Percentiles rank a stretch among this genome's conserved stretches.
Evolutionary conservation across 2,888 invertebrate species (phyloP).

Genomic region (Cyclophora albipunctata): DNA sequence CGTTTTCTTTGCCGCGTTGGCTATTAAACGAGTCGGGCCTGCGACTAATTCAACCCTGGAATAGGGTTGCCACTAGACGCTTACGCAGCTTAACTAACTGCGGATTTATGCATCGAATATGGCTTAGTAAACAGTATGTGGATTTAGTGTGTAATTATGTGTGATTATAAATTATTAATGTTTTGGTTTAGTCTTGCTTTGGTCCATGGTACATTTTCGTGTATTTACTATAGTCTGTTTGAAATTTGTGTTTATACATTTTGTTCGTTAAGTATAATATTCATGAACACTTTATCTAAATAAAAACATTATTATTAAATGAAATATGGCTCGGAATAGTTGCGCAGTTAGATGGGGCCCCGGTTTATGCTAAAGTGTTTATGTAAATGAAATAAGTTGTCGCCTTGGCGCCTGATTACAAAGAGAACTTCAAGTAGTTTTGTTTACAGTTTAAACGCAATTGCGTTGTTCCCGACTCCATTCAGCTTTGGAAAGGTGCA

Average conservation of each 20-base stretch:
- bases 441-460: constrained; percentile 56
- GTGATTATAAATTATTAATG: constrained; percentile 1
- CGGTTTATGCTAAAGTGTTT: constrained; percentile 54
- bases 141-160: neutral
- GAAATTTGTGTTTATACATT: neutral
- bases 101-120: constrained; percentile 38
- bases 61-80: constrained; percentile 21
- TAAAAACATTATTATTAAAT: no score
- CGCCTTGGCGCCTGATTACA: constrained; percentile 60
- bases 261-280: neutral
- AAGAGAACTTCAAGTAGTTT: constrained; percentile 56
- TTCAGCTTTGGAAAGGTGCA: constrained; percentile 36
- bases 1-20: constrained; percentile 47
- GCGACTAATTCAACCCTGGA: constrained; percentile 43
- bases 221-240: neutral
- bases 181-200: neutral
- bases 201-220: neutral
- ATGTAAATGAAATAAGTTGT: constrained; percentile 65
- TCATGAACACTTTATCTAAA: no score
- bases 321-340: constrained; percentile 11
- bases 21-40: constrained; percentile 45
- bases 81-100: constrained; percentile 42
- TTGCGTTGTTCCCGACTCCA: constrained; percentile 44
- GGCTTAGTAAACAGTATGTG: constrained; percentile 18
- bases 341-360: constrained; percentile 39